A percentile compares a stretch with the other conserved stretches of the same genome.
These are phyloP conservation scores for Philopotamus ludificatus DNA, from an alignment of 1,140 invertebrate species.

Conservation along the genomic window DNA sequence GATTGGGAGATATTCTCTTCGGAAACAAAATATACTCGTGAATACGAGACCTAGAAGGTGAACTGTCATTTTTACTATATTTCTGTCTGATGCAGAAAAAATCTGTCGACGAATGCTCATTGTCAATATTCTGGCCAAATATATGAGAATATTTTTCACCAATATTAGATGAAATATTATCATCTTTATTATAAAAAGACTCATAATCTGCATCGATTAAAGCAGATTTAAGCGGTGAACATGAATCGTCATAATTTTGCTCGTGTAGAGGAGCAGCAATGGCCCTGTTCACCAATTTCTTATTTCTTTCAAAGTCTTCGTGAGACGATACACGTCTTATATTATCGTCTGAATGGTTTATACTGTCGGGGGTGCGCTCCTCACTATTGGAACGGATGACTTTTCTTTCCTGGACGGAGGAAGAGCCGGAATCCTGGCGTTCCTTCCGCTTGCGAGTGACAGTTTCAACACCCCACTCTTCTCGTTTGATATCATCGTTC, in stretches of 20 bases:
- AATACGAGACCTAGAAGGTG: slow-evolving; percentile 35
- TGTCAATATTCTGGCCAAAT: slow-evolving; percentile 33
- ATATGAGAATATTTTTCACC: slow-evolving; percentile 36
- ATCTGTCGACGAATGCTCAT: slow-evolving; percentile 32
- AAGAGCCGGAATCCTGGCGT: slow-evolving; percentile 63
- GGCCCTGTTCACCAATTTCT: slow-evolving; percentile 44
- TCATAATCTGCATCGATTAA: slow-evolving; percentile 16
- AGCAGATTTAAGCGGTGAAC: slow-evolving; percentile 8
- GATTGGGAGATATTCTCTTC: slow-evolving; percentile 36
- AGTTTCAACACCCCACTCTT: slow-evolving; percentile 27
- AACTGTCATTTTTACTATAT: slow-evolving; percentile 38
- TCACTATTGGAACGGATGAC: slow-evolving; percentile 75
- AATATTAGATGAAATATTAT: slow-evolving; percentile 10
- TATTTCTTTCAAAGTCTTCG: slow-evolving; percentile 59
- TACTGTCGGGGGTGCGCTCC: slow-evolving; percentile 46
- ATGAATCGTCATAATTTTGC: slow-evolving; percentile 39
- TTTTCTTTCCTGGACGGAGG: slow-evolving; percentile 62
- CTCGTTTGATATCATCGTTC: slow-evolving; percentile 10
- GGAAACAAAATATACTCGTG: slow-evolving; percentile 39
- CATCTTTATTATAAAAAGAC: slow-evolving; percentile 24
- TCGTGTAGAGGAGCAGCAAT: slow-evolving; percentile 50
- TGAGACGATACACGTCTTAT: slow-evolving; percentile 65
- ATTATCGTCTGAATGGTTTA: slow-evolving; percentile 48
- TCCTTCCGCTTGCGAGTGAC: slow-evolving; percentile 72
- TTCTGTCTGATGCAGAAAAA: slow-evolving; percentile 32